Percentiles rank a stretch among this genome's conserved stretches.
Evolutionary conservation across 2,888 invertebrate species (phyloP).

Genomic region (Cremastobaeus sp.): DNA sequence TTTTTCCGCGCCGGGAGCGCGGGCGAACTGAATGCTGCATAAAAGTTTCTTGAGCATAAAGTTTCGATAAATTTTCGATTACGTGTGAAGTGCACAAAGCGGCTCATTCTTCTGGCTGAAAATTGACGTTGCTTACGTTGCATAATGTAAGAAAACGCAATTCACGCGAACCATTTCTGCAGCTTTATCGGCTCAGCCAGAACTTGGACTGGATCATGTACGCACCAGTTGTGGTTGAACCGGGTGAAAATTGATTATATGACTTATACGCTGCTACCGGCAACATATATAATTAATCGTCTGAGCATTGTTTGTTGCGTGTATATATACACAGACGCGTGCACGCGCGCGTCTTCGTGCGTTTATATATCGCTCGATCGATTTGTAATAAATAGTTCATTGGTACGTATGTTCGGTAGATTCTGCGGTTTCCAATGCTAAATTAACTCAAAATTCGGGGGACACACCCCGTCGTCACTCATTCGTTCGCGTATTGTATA

Average conservation of each 20-base stretch:
- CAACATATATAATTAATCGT: slow-evolving; percentile 75
- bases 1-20: slow-evolving; percentile 18
- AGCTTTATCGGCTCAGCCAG: slow-evolving; percentile 45
- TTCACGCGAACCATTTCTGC: slow-evolving; percentile 54
- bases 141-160: slow-evolving; percentile 57
- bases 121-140: slow-evolving; percentile 55
- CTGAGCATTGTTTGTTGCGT: slow-evolving; percentile 69
- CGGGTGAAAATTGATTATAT: slow-evolving; percentile 71
- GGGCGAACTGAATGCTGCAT: slow-evolving; percentile 28
- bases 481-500: slow-evolving; percentile 43
- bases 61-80: slow-evolving; percentile 53
- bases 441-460: slow-evolving; percentile 69
- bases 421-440: slow-evolving; percentile 67
- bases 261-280: slow-evolving; percentile 73
- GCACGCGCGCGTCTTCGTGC: neutral
- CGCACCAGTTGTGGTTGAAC: slow-evolving; percentile 59
- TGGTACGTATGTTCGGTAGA: slow-evolving; percentile 64
- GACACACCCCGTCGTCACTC: slow-evolving; percentile 37
- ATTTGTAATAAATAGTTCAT: slow-evolving; percentile 73
- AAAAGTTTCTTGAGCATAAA: slow-evolving; percentile 39
- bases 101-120: slow-evolving; percentile 49
- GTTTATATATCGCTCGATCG: slow-evolving; percentile 65
- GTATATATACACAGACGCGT: slow-evolving; percentile 22
- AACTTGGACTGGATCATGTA: slow-evolving; percentile 56
- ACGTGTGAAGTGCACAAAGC: slow-evolving; percentile 46